Evolutionary conservation across 2,888 invertebrate genomes (phyloP).

Genomic region (Drosophila glabriapex): DNA sequence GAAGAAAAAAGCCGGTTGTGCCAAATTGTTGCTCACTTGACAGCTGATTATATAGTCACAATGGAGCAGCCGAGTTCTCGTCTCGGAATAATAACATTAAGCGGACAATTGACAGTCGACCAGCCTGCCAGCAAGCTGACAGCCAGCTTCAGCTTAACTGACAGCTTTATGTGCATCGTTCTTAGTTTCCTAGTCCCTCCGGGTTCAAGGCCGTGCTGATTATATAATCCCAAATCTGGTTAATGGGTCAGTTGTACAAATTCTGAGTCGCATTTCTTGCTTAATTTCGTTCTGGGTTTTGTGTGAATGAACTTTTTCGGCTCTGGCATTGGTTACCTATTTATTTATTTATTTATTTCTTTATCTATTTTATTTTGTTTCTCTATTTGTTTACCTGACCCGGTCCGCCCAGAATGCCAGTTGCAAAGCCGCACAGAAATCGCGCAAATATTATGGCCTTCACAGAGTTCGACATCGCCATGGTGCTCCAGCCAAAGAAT

Average conservation of each 20-base stretch:
- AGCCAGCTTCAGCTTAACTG: conserved; percentile 21
- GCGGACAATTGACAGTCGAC: conserved; percentile 63
- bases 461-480: conserved; percentile 88
- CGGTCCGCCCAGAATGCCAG: conserved; percentile 90
- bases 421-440: conserved; percentile 90
- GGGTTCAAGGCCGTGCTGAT: conserved; percentile 57
- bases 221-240: conserved; percentile 56
- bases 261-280: neutral
- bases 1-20: conserved; percentile 23
- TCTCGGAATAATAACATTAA: conserved; percentile 58
- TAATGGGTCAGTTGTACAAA: conserved; percentile 66
- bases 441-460: conserved; percentile 88
- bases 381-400: conserved; percentile 87
- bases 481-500: conserved; percentile 89
- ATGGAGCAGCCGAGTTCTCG: conserved; percentile 28
- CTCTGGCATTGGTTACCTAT: conserved; percentile 16
- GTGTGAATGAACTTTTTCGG: conserved; percentile 53
- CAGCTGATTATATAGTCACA: conserved; percentile 54
- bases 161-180: conserved; percentile 34
- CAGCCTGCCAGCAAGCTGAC: conserved; percentile 30
- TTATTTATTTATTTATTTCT: neutral
- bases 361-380: neutral
- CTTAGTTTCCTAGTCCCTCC: conserved; percentile 11
- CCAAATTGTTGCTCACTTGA: conserved; percentile 56
- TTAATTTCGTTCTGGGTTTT: neutral